phyloP scores from a whole-genome alignment of 2,113 vertebrate species.

The Erythrocercus mccallii region DNA sequence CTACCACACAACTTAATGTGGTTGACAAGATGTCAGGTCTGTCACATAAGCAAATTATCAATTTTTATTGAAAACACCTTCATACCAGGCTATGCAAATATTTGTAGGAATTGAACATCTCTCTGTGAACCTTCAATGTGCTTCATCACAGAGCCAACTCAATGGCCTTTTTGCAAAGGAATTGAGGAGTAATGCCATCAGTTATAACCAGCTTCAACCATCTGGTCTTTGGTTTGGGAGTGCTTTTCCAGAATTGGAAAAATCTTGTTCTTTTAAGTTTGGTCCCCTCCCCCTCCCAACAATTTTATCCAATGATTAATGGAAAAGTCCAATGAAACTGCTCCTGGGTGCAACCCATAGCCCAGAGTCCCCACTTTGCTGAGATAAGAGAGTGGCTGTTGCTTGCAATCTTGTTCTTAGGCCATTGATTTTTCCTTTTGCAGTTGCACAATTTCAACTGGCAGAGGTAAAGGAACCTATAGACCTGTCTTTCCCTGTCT shows the following conservation, averaged over 20 bases:
- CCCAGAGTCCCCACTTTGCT: not conserved
- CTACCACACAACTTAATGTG: not conserved
- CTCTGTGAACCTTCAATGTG: not conserved
- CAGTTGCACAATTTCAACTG: not conserved
- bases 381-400: not conserved
- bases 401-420: not conserved
- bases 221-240: not conserved
- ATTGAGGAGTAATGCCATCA: not conserved
- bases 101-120: not conserved
- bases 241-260: not conserved
- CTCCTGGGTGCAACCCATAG: not conserved
- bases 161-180: not conserved
- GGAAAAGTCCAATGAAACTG: not conserved
- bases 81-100: not conserved
- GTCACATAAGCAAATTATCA: not conserved
- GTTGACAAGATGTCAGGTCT: not conserved
- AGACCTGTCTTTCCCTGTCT: not conserved
- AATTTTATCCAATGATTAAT: not conserved
- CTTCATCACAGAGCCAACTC: not conserved
- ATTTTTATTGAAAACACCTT: not conserved
- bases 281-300: rapidly evolving
- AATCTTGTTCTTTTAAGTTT: not conserved
- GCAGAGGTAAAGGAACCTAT: not conserved
- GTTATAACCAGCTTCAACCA: not conserved
- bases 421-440: not conserved